These are phyloP conservation scores for Matsumurasca onukii DNA, from an alignment of 1,140 invertebrate species.

Conservation along the genomic window DNA sequence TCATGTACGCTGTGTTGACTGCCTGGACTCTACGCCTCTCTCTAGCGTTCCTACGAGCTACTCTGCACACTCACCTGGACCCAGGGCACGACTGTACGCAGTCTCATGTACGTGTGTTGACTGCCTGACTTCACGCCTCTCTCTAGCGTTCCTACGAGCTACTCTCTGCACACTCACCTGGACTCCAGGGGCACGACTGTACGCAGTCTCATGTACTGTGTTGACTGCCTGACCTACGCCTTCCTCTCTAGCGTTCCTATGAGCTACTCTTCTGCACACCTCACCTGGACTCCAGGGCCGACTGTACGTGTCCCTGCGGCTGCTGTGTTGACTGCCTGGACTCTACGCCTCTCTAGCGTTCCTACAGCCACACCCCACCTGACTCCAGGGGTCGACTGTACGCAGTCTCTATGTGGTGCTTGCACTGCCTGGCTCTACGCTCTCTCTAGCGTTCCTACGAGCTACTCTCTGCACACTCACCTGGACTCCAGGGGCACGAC, in stretches of 20 bases:
- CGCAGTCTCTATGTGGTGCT: too few relatives aligned
- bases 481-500: background rate
- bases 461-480: too few relatives aligned
- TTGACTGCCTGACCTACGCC: too few relatives aligned
- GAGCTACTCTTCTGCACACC: too few relatives aligned
- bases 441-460: conserved; percentile 57
- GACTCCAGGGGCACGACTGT: background rate
- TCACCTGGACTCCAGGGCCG: background rate
- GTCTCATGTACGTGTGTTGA: conserved; percentile 55
- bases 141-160: conserved; percentile 57
- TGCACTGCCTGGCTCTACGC: conserved; percentile 59
- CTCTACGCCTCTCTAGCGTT: conserved; percentile 53
- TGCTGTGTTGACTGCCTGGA: conserved; percentile 58
- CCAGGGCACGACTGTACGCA: too few relatives aligned
- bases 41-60: conserved; percentile 58
- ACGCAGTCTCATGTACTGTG: background rate
- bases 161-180: too few relatives aligned
- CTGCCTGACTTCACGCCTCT: conserved; percentile 57
- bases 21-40: conserved; percentile 58
- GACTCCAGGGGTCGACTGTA: too few relatives aligned
- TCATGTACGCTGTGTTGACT: conserved; percentile 55
- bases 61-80: too few relatives aligned
- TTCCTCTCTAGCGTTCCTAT: too few relatives aligned
- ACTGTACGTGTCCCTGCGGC: conserved; percentile 42
- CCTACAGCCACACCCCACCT: too few relatives aligned